phyloP scores from a whole-genome alignment of 2,888 invertebrate genomes.

The Mystacides longicornis region DNA sequence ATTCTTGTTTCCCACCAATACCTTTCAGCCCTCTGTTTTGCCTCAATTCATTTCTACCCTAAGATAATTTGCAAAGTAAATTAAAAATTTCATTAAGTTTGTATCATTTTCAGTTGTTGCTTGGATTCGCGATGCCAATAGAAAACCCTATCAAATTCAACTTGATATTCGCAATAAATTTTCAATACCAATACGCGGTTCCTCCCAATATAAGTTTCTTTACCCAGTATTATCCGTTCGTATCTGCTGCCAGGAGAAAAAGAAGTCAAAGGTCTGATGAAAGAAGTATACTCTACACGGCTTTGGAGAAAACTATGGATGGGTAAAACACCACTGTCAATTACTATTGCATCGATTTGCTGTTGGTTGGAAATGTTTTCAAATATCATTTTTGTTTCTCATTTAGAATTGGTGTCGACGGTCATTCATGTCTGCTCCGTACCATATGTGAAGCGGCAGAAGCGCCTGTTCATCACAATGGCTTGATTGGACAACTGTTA shows the following conservation, averaged over 20 bases:
- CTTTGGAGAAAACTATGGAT: slow-evolving; percentile 21
- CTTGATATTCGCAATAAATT: slow-evolving; percentile 51
- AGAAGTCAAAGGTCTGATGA: slow-evolving; percentile 19
- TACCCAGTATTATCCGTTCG: slow-evolving; percentile 44
- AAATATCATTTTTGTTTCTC: slow-evolving; percentile 1
- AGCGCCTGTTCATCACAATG: slow-evolving; percentile 58
- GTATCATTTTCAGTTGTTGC: slow-evolving; percentile 44
- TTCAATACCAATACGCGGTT: slow-evolving; percentile 57
- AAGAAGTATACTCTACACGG: slow-evolving; percentile 17
- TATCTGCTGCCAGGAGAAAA: slow-evolving; percentile 38
- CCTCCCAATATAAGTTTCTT: slow-evolving; percentile 46
- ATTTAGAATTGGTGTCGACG: slow-evolving; percentile 57
- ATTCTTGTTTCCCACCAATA: too few relatives aligned
- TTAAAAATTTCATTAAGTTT: neutral
- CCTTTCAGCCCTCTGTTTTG: too few relatives aligned
- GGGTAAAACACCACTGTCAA: slow-evolving; percentile 12
- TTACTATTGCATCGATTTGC: too few relatives aligned
- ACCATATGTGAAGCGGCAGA: slow-evolving; percentile 70
- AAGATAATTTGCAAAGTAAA: too few relatives aligned
- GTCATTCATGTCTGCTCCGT: slow-evolving; percentile 61
- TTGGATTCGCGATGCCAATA: slow-evolving; percentile 53
- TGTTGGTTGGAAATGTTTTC: neutral
- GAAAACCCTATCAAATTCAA: slow-evolving; percentile 45
- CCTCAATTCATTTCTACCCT: too few relatives aligned
- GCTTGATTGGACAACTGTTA: slow-evolving; percentile 62